Percentiles rank a stretch among this genome's conserved stretches.
phyloP scores from a whole-genome alignment of 2,797 vertebrate genomes.

The Tapera naevia region DNA sequence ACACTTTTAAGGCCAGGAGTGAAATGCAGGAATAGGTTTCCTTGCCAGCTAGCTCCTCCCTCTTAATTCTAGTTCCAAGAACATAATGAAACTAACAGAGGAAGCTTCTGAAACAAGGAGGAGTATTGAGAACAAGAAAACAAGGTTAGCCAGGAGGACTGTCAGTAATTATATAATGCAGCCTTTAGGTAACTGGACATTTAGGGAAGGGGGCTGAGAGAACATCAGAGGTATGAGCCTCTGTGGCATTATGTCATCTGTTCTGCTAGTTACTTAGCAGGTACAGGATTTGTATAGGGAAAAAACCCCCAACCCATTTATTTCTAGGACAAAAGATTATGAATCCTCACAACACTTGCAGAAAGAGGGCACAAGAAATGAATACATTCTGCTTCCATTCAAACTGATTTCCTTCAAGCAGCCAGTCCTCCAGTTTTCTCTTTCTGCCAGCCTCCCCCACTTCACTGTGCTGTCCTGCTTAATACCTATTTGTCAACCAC shows the following conservation, averaged over 20 bases:
- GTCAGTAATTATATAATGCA: slow-evolving; percentile 59
- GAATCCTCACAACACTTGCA: not conserved
- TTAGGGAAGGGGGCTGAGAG: slow-evolving; percentile 20
- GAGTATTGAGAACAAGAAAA: slow-evolving; percentile 50
- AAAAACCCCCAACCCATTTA: not conserved
- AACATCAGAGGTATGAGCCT: not conserved
- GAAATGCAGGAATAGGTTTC: slow-evolving; percentile 17
- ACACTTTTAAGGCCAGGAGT: not conserved
- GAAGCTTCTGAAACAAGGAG: slow-evolving; percentile 67
- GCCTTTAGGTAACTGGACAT: slow-evolving; percentile 10
- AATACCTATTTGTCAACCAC: not conserved
- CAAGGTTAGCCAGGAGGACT: slow-evolving; percentile 41
- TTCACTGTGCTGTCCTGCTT: not conserved
- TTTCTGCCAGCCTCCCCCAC: not conserved
- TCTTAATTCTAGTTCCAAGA: slow-evolving; percentile 64
- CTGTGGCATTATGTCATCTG: slow-evolving; percentile 34
- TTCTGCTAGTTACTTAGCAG: not conserved
- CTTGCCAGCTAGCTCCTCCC: slow-evolving; percentile 58
- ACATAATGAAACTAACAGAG: slow-evolving; percentile 64
- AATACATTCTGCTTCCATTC: not conserved
- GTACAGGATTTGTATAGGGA: not conserved
- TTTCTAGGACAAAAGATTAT: not conserved
- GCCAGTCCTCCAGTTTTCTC: not conserved
- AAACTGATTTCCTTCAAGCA: not conserved
- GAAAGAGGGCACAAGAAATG: not conserved